phyloP scores from a whole-genome alignment of 2,888 invertebrate species.

The Dromius quadrimaculatus region DNA sequence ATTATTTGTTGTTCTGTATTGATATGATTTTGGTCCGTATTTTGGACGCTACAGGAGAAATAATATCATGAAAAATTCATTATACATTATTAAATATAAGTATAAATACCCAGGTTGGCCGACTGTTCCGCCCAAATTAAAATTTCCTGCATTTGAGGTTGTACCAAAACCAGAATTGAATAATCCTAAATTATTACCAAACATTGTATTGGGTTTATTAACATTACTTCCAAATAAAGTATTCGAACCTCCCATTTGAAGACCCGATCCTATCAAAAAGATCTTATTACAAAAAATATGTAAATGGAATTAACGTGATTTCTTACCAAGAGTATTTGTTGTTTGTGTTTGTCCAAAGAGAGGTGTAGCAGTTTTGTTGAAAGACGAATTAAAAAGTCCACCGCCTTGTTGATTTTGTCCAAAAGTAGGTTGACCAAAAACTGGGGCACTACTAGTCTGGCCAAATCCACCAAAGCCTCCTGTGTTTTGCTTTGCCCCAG shows the following conservation, averaged over 20 bases:
- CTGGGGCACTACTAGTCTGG: constrained; percentile 55
- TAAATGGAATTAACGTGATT: neutral
- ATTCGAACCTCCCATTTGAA: constrained; percentile 60
- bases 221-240: constrained; percentile 68
- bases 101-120: constrained; percentile 51
- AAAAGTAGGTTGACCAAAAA: constrained; percentile 64
- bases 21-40: constrained; percentile 62
- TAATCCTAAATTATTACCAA: constrained; percentile 67
- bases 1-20: constrained; percentile 80
- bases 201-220: constrained; percentile 68
- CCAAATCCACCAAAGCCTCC: constrained; percentile 53
- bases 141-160: constrained; percentile 54
- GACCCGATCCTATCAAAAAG: constrained; percentile 63
- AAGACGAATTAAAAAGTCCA: constrained; percentile 55
- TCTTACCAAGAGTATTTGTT: constrained; percentile 35
- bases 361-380: constrained; percentile 63
- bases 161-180: constrained; percentile 66
- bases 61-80: constrained; percentile 34
- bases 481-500: constrained; percentile 53
- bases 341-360: constrained; percentile 59
- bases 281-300: too few relatives aligned
- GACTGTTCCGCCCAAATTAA: constrained; percentile 58
- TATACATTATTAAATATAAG: constrained; percentile 56
- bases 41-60: constrained; percentile 57
- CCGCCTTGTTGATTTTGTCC: constrained; percentile 57